These are phyloP conservation scores for Sclerodermus sp. DNA, from an alignment of 2,888 invertebrate species.

Conservation along the genomic window DNA sequence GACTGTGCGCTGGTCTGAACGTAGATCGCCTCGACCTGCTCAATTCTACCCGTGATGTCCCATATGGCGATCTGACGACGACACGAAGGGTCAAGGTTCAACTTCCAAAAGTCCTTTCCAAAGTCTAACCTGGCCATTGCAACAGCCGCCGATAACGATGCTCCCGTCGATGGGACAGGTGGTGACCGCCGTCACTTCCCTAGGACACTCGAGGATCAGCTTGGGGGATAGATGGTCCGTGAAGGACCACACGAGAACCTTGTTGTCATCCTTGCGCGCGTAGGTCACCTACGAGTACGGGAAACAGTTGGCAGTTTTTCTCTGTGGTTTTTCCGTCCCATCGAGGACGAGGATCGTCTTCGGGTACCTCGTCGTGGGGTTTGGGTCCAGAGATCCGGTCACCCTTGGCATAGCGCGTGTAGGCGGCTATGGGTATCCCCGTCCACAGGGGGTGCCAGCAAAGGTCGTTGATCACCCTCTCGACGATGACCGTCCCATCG, in stretches of 20 bases:
- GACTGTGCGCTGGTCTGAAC: conserved; percentile 66
- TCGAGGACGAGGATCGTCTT: too few species aligned
- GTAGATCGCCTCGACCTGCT: conserved; percentile 66
- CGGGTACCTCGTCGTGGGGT: conserved; percentile 23
- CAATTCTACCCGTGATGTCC: conserved; percentile 69
- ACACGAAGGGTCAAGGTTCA: not conserved
- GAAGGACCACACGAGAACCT: conserved; percentile 76
- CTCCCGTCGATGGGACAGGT: conserved; percentile 73
- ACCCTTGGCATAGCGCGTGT: conserved; percentile 60
- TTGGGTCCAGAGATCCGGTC: conserved; percentile 32
- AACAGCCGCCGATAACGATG: conserved; percentile 71
- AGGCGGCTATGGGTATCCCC: conserved; percentile 70
- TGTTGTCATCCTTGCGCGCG: conserved; percentile 66
- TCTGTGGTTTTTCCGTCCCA: too few species aligned
- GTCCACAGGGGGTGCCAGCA: conserved; percentile 74
- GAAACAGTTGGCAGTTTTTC: too few species aligned
- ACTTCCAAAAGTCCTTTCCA: not conserved
- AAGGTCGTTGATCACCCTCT: conserved; percentile 68
- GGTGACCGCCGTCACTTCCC: conserved; percentile 67
- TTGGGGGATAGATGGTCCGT: conserved; percentile 71
- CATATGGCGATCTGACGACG: conserved; percentile 70
- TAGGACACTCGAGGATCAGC: conserved; percentile 68
- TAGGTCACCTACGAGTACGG: conserved; percentile 24
- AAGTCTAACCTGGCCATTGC: conserved; percentile 63
- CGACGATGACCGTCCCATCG: conserved; percentile 59